Evolutionary conservation across 2,113 vertebrate species (phyloP), one percentile per base, ranked within the genome.

Genomic region (Zootoca vivipara): DNA sequence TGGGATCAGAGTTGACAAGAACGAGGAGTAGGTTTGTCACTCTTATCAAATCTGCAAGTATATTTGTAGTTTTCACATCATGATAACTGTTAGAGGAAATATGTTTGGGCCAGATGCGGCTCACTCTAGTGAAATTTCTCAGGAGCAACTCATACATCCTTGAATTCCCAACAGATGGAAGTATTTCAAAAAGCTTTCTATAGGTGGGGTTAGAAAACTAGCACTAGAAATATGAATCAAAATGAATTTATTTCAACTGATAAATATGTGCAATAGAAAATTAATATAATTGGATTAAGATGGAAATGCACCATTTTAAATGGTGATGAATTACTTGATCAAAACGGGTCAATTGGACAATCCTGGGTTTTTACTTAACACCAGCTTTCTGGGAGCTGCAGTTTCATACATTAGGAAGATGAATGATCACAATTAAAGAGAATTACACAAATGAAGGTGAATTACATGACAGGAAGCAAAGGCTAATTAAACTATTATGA

Each of bases 401-500:
- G 62, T 83, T 69, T 38, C 80, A 83, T 78, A 52, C 72, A 88
- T 88, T 88, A 78, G 72, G 64, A 74, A 83, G 80, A 88, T 83
- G 73, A 88, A 88, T 87, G 74, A 82, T 87, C 70, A 42, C 86
- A 87, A 81, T 83, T 38, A 78, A 83, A 88, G 87, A 88, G 87
- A 88, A 83, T 78, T 78, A 78, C 85, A 78, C 74, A 86, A 86
- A 78, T 86, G 74, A 86, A 86, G 62, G 85, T 86, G 74, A 78
- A 86, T 88, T 88, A 88, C 87, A 88, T 88, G 87, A 88, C 72
- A 88, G 73, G 87, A 88, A 88, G 81, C 81, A 78, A 88, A 88
- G 87, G 87, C 62, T 88, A 88, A 88, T 88, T 83, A 88, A 88
- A 88, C 73, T 78, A 77, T 88, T 88, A 88, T 83, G 87, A 88